Percentiles rank a stretch among this genome's conserved stretches.
Conservation (phyloP, 2,797 vertebrate genomes). For the Galaxias olidus region DNA sequence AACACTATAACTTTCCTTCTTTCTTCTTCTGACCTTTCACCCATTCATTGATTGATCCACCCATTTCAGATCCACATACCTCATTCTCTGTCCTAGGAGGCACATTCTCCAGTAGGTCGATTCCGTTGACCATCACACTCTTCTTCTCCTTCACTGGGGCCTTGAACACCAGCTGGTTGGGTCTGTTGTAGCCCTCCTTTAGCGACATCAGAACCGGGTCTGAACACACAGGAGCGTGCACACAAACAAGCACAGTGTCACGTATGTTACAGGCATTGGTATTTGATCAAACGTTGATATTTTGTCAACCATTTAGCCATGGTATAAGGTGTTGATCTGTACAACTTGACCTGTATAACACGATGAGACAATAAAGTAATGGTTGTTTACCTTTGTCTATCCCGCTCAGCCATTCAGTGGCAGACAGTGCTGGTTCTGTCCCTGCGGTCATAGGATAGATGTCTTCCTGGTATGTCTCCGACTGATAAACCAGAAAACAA, state of each 20-base stretch:
- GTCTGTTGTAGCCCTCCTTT: slow-evolving; percentile 91
- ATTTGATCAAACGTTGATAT: too few species aligned
- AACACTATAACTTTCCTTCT: background rate
- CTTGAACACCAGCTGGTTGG: slow-evolving; percentile 89
- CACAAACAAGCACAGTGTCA: background rate
- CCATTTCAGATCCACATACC: slow-evolving; percentile 62
- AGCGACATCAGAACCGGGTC: slow-evolving; percentile 95
- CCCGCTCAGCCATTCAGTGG: slow-evolving; percentile 93
- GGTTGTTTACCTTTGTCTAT: slow-evolving; percentile 84
- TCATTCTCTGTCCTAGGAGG: slow-evolving; percentile 96
- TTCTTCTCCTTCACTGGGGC: slow-evolving; percentile 91
- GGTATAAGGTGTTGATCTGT: background rate
- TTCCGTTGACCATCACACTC: slow-evolving; percentile 92
- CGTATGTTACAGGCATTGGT: background rate
- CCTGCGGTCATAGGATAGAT: slow-evolving; percentile 98
- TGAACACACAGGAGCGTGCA: slow-evolving; percentile 56
- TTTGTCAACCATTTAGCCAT: too few species aligned
- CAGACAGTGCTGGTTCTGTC: slow-evolving; percentile 87
- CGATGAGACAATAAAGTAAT: too few species aligned
- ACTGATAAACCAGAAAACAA: slow-evolving; percentile 73
- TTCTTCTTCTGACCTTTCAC: too few species aligned
- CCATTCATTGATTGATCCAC: background rate
- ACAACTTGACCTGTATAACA: too few species aligned
- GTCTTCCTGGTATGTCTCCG: slow-evolving; percentile 98
- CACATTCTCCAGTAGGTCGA: slow-evolving; percentile 95